Base-by-base conservation (phyloP, 23 tunicate species). In the Clavelina lepadiformis region DNA sequence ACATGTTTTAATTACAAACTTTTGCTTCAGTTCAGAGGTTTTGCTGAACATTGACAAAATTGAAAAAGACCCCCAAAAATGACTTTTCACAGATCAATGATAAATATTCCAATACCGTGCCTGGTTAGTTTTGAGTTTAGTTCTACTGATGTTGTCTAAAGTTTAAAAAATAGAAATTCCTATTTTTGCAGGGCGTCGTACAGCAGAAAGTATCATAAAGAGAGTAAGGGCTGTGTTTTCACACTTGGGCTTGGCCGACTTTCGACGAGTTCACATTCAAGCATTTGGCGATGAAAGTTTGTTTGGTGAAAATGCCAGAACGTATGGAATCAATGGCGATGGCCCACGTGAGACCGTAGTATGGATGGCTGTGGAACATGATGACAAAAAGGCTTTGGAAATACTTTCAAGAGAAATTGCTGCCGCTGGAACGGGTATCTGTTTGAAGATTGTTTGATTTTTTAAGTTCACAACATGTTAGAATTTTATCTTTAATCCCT, bases 311-410 rank as follows among this genome's bases (percentile, higher is more conserved):
- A 38, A 74, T 63, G 76, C 76, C 6, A 69, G 96, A 33, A 66
- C 3, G 29, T 74, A 80, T 68, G 79, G 76, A 4, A 1, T 6
- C 0, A 30, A 79, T 46, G 61, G 68, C 5, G 78, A 78, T 11
- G 82, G 75, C 8, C 82, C 79, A 31, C 49, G 96, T 30, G 96
- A 88, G 46, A 80, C 88, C 5, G 68, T 61, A 11, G 61, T 80
- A 3, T 88, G 96, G 96, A 45, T 80, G 24, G 96, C 96, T 5
- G 74, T 88, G 46, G 96, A 88, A 52, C 96, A 88, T 80, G 75
- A 74, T 2, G 78, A 88, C 33, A 88, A 79, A 60, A 69, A 56
- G 32, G 96, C 96, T 20, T 71, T 88, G 23, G 57, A 80, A 29
- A 38, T 88, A 56, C 74, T 88, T 74, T 63, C 96, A 25, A 44